Base-by-base conservation (phyloP, 2,113 vertebrate species). In the Trichechus manatus region DNA sequence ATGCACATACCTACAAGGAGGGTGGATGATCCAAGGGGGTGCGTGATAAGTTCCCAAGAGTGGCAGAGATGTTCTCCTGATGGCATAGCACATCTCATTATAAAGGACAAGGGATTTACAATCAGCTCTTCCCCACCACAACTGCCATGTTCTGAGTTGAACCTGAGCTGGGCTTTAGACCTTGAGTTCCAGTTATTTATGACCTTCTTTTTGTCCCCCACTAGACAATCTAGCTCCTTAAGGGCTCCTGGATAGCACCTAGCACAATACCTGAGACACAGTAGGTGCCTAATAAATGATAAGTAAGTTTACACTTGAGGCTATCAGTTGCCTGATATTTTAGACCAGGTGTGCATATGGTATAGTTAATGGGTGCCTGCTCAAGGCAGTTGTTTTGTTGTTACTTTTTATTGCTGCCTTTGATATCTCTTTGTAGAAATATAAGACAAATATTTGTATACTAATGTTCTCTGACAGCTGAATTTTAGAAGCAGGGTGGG, bases 401-500 rank as follows among this genome's bases (percentile, higher is more conserved):
- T 27, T 53, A 14, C 84, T 87, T 72, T 59, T 72, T 77, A 89
- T 78, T 53, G 6, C 27, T 88, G 42, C 19, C 15, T 89, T 96
- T 89, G 59, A 10, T 91, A 61, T 56, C 89, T 96, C 93, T 95
- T 90, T 95, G 68, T 42, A 83, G 85, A 94, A 92, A 88, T 33
- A 91, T 10, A 89, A 82, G 72, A 87, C 64, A 96, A 81, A 85
- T 11, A 95, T 90, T 50, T 93, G 59, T 44, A 17, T 64, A 79
- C 74, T 56, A 78, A 95, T 85, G 63, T 44, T 59, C 66, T 91
- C 89, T 85, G 75, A 93, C 8, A 47, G 59, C 50, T 78, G 29
- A 68, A 31, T 84, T 78, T 84, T 74, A 13, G 70, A 93, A 75
- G 6, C 9, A 6, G 22, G 15, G 10, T 47, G 10, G 74, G 61